Conservation (phyloP, 2,797 vertebrate species). For the Gobionotothen gibberifrons region DNA sequence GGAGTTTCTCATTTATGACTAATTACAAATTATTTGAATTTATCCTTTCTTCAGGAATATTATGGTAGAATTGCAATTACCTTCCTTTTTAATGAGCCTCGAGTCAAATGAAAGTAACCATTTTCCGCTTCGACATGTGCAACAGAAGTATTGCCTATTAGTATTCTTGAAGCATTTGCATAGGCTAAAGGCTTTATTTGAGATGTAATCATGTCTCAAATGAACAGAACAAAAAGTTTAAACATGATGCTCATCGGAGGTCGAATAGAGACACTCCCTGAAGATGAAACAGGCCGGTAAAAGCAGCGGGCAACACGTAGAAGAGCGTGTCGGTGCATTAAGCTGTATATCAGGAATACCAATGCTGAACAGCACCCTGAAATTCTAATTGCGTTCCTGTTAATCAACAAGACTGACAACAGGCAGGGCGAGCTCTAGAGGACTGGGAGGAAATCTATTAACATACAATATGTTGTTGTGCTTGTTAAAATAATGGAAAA, state of each 20-base stretch:
- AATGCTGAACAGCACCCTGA: conserved; percentile 65
- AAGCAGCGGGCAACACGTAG: conserved; percentile 24
- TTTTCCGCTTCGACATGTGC: conserved; percentile 7
- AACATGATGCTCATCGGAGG: conserved; percentile 37
- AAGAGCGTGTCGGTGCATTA: conserved; percentile 43
- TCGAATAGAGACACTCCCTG: conserved; percentile 51
- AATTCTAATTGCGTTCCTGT: conserved; percentile 78
- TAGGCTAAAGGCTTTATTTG: conserved; percentile 29
- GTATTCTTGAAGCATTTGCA: conserved; percentile 21
- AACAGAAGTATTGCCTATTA: conserved; percentile 16
- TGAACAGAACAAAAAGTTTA: conserved; percentile 59
- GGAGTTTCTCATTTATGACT: background rate
- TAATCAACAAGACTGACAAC: conserved; percentile 81
- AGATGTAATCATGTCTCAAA: conserved; percentile 56
- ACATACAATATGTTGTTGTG: conserved; percentile 77
- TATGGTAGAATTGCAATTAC: background rate
- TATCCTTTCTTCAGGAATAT: background rate
- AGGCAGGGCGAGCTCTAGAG: conserved; percentile 70
- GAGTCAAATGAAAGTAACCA: background rate
- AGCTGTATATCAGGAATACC: conserved; percentile 68
- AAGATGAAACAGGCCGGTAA: conserved; percentile 43
- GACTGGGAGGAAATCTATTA: conserved; percentile 79
- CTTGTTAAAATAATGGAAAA: conserved; percentile 85
- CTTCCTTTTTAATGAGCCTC: background rate
- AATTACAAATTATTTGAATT: background rate